phyloP scores from a whole-genome alignment of 2,797 vertebrate species.

The Cetoscarus ocellatus region DNA sequence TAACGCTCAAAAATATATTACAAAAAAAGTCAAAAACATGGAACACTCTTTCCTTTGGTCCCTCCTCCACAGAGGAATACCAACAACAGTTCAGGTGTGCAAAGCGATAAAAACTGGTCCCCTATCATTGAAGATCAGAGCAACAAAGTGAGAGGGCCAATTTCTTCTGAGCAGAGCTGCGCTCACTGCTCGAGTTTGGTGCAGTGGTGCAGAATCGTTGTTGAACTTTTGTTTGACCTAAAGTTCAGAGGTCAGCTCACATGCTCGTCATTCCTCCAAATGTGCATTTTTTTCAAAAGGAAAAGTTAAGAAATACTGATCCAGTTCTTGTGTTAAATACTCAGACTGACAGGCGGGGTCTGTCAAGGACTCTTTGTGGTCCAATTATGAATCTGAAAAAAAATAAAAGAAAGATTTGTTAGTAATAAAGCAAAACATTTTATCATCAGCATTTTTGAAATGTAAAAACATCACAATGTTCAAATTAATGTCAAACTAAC shows the following conservation, averaged over 20 bases:
- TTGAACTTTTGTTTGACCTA: constrained; percentile 78
- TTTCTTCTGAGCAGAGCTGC: constrained; percentile 80
- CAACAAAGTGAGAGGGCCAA: constrained; percentile 61
- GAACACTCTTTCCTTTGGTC: constrained; percentile 79
- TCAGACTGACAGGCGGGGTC: constrained; percentile 80
- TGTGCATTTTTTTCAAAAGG: constrained; percentile 83
- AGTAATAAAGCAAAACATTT: constrained; percentile 14
- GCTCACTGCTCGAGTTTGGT: constrained; percentile 82
- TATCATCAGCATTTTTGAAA: neutral
- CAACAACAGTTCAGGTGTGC: constrained; percentile 79
- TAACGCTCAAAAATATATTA: constrained; percentile 74
- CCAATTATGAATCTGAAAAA: constrained; percentile 92
- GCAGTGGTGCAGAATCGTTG: constrained; percentile 82
- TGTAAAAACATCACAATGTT: neutral
- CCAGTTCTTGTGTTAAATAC: constrained; percentile 73
- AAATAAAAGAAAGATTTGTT: constrained; percentile 38
- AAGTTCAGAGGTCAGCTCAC: constrained; percentile 84
- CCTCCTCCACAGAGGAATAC: constrained; percentile 74
- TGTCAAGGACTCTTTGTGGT: constrained; percentile 77
- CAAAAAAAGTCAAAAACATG: constrained; percentile 29
- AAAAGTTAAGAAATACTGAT: constrained; percentile 85
- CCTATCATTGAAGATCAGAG: constrained; percentile 60
- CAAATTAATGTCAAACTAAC: too few species aligned
- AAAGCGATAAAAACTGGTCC: constrained; percentile 74
- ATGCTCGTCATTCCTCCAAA: constrained; percentile 84